Evolutionary conservation across 2,797 vertebrate species (phyloP).

Genomic region (Poecilia wingei): DNA sequence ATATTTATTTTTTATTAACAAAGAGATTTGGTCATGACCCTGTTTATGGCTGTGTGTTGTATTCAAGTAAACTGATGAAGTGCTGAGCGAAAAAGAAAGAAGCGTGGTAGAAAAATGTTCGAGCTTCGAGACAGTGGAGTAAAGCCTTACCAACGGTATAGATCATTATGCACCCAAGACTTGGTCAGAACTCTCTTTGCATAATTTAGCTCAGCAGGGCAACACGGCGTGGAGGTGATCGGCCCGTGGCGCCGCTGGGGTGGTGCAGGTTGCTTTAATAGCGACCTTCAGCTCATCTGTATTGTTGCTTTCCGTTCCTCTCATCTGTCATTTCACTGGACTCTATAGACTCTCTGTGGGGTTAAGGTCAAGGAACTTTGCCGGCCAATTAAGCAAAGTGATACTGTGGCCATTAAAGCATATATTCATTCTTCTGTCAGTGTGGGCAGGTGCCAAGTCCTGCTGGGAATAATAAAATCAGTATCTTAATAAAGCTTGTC

Average conservation of each 20-base stretch:
- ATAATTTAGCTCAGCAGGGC: not conserved
- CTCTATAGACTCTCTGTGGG: not conserved
- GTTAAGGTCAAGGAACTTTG: not conserved
- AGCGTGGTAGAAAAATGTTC: not conserved
- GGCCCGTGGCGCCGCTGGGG: not conserved
- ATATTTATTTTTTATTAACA: not conserved
- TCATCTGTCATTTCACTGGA: not conserved
- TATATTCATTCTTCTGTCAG: not conserved
- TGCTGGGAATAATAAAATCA: not conserved
- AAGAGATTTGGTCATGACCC: not conserved
- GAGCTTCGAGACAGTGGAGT: not conserved
- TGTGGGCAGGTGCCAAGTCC: not conserved
- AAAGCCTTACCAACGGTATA: not conserved
- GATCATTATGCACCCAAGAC: not conserved
- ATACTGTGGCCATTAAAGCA: not conserved
- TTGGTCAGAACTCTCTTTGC: not conserved
- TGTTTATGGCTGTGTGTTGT: not conserved
- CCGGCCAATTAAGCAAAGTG: slow-evolving; percentile 2
- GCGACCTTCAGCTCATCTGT: not conserved
- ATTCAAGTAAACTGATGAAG: not conserved
- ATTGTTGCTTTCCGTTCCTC: not conserved
- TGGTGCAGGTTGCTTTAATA: not conserved
- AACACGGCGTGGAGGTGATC: no score
- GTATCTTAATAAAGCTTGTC: not conserved
- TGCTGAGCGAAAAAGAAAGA: not conserved